Evolutionary conservation across 1,140 invertebrate genomes (phyloP), one percentile per base, ranked within the genome.

Genomic region (Pseudomyrmex gracilis): DNA sequence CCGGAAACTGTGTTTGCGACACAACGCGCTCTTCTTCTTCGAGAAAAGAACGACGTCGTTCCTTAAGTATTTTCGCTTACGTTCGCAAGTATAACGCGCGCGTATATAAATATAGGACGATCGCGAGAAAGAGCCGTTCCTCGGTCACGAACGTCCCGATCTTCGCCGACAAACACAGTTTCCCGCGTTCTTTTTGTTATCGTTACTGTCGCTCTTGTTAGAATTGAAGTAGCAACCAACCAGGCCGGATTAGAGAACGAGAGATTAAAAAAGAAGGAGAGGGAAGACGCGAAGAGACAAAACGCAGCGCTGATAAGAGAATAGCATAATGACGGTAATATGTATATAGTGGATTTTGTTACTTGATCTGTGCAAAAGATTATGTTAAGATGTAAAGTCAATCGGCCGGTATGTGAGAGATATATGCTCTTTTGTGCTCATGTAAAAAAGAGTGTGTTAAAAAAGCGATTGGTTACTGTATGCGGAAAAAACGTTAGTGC

Each of bases 1-100:
- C 86, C 43, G 49, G 93, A 94, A 34, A 94, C 93, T 93, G 93
- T 93, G 93, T 89, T 93, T 94, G 93, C 90, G 89, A 93, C 93
- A 93, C 93, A 92, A 91, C 86, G 66, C 84, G 43, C 73, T 83
- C 71, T 77, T 51, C 63, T 57, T 24, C 74, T 71, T 43, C 34
- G 34, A 34, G 34, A 34, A 34, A 34, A 24, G 47, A 57, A 17
- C 17, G 66, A 17, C 17, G 66, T 70, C 53, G 47, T 58, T 58
- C 22, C 24, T 55, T 13, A 24, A 63, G 45, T 9, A 12, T 64
- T 45, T 49, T 80, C 45, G 47, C 34, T 47, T 57, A 22, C 53
- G 64, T 49, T 20, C 13, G 15, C 20, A 20, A 13, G 9, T 2
- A 49, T 2, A 49, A n/a, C 22, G 60, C 70, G 61, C 24, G 53